Base-by-base conservation (phyloP, 2,888 invertebrate genomes). In the Hemicrepidius hirtus region DNA sequence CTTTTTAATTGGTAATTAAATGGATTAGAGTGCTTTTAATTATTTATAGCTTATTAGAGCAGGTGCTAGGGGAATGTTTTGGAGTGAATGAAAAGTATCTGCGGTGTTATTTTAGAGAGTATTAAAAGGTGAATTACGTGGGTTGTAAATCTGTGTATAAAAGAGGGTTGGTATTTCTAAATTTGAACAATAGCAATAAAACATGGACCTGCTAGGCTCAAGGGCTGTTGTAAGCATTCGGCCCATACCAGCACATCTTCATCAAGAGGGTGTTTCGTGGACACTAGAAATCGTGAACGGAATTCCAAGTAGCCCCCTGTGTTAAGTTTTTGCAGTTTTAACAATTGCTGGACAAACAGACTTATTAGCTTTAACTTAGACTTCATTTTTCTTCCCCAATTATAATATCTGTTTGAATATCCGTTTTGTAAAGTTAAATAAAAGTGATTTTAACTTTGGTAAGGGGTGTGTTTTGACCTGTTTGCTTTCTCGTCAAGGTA, bases 191-290 rank as follows among this genome's bases (percentile, higher is more conserved):
- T 55, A 44, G 72, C 68, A 68, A 72, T 72, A 63, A 67, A 68
- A 72, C 72, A 72, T 68, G 68, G 50, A 68, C 68, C 63, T 63
- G 68, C 68, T 72, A 63, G 68, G 68, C 68, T 72, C 57, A 68
- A 72, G 72, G 46, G 72, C 63, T 72, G 49, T 68, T 63, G 44
- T 44, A 68, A 32, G 55, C 62, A 60, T 57, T 63, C 53, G 60
- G 40, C 46, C 68, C 72, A 63, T 64, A 63, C 71, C 68, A 72
- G 72, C 72, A 72, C 72, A 72, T 72, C 72, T 72, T 72, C 72
- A 72, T 72, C 72, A 72, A 72, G 68, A 72, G 72, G 72, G 67
- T 57, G 72, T 68, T 72, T 72, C 64, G 68, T 63, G 72, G 72
- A 72, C 72, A 72, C 64, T 68, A 18, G 49, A 64, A 65, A 41